A percentile compares a stretch with the other conserved stretches of the same genome.
These are phyloP conservation scores for Drosophila sturtevanti DNA, from an alignment of 1,140 invertebrate genomes.

Conservation along the genomic window DNA sequence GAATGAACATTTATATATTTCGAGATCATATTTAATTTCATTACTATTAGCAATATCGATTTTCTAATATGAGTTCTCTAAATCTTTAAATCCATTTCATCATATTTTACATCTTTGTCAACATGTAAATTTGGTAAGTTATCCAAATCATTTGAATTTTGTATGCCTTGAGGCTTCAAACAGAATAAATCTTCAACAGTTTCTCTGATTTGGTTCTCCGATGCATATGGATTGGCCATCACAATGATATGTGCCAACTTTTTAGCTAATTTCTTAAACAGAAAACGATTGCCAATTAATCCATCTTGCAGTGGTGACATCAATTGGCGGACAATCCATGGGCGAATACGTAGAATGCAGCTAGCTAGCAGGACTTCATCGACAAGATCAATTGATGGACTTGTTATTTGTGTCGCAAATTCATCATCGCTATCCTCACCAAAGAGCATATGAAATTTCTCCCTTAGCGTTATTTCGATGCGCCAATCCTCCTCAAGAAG, in stretches of 20 bases:
- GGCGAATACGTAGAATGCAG: slow-evolving; percentile 72
- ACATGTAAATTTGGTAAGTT: slow-evolving; percentile 38
- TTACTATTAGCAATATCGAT: too few relatives aligned
- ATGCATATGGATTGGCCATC: slow-evolving; percentile 72
- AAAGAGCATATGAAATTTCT: slow-evolving; percentile 64
- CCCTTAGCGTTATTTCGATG: slow-evolving; percentile 56
- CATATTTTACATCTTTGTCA: not conserved
- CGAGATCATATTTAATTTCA: not conserved
- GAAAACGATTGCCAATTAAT: slow-evolving; percentile 73
- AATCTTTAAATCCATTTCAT: not conserved
- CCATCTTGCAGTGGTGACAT: slow-evolving; percentile 73
- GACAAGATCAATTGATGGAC: slow-evolving; percentile 72
- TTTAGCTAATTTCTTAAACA: slow-evolving; percentile 79
- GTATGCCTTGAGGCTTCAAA: slow-evolving; percentile 50
- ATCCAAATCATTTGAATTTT: slow-evolving; percentile 49
- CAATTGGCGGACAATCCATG: slow-evolving; percentile 74
- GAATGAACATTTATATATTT: not conserved
- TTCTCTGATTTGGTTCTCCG: slow-evolving; percentile 59
- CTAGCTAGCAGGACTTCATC: slow-evolving; percentile 71
- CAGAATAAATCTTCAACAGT: slow-evolving; percentile 70
- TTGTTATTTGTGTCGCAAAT: slow-evolving; percentile 62
- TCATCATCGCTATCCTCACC: slow-evolving; percentile 79
- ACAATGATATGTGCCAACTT: slow-evolving; percentile 64
- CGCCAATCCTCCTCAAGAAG: slow-evolving; percentile 71
- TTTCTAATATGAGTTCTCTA: too few relatives aligned